A percentile compares a stretch with the other conserved stretches of the same genome.
phyloP scores from a whole-genome alignment of 2,797 vertebrate species.

The Petrocephalus sullivani region DNA sequence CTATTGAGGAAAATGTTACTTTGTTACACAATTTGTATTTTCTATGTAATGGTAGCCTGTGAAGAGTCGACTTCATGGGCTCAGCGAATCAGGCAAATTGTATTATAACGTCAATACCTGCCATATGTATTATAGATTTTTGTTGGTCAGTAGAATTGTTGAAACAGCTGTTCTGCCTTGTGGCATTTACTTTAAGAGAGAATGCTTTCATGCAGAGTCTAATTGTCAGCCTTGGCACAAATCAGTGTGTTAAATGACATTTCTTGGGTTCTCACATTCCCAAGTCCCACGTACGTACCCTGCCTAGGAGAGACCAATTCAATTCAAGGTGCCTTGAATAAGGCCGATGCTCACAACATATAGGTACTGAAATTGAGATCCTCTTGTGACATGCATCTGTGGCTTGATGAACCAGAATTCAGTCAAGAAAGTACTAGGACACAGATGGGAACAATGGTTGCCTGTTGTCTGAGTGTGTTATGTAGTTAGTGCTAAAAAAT shows the following conservation, averaged over 20 bases:
- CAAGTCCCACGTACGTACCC: background rate
- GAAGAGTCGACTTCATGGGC: background rate
- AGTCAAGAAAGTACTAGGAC: background rate
- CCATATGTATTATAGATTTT: conserved; percentile 13
- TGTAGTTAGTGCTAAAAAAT: background rate
- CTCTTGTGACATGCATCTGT: background rate
- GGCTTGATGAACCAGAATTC: background rate
- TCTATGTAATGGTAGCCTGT: background rate
- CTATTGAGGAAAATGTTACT: background rate
- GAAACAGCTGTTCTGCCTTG: background rate
- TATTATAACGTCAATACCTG: background rate
- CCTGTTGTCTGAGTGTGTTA: background rate
- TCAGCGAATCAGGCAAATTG: background rate
- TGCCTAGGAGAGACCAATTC: background rate
- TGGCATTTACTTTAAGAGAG: background rate
- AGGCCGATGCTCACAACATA: background rate
- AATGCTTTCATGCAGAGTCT: background rate
- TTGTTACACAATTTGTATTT: background rate
- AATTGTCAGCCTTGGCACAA: background rate
- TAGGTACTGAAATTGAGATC: background rate
- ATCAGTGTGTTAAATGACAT: background rate
- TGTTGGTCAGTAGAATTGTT: background rate
- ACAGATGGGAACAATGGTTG: background rate
- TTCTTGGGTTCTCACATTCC: background rate
- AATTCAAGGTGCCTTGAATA: background rate